phyloP scores from a whole-genome alignment of 2,888 invertebrate species.

The Belgica antarctica region DNA sequence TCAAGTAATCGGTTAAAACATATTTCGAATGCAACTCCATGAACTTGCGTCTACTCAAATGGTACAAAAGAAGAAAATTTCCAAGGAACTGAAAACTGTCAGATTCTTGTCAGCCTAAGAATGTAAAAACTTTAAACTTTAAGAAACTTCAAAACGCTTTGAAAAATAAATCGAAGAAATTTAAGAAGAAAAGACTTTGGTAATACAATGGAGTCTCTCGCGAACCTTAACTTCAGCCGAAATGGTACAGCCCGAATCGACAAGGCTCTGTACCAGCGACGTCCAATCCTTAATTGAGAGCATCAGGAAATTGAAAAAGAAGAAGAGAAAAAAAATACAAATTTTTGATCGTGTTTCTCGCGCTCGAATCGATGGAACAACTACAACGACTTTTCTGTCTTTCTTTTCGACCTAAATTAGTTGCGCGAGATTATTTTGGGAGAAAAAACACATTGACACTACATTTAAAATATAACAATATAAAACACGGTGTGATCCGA shows the following conservation, averaged over 20 bases:
- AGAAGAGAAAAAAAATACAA: constrained; percentile 42
- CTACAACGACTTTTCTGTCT: too few species aligned
- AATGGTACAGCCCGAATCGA: constrained; percentile 80
- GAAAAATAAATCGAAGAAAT: constrained; percentile 30
- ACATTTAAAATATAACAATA: constrained; percentile 5
- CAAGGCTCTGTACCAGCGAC: constrained; percentile 80
- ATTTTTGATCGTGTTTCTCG: constrained; percentile 3
- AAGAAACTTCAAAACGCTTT: background rate
- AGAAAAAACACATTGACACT: constrained; percentile 1
- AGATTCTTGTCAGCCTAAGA: background rate
- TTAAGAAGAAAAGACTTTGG: constrained; percentile 18
- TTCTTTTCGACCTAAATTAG: background rate
- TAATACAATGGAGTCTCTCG: background rate
- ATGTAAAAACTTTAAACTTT: constrained; percentile 5
- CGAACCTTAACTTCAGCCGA: constrained; percentile 71
- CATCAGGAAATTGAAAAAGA: constrained; percentile 42
- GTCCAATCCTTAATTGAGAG: constrained; percentile 70
- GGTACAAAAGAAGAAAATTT: constrained; percentile 1
- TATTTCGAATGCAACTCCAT: background rate
- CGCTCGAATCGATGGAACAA: background rate
- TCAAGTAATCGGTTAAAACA: background rate
- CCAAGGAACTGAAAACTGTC: background rate
- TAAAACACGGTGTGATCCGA: constrained; percentile 10
- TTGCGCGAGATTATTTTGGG: background rate
- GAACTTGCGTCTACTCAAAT: background rate